Base-by-base conservation (phyloP, 2,113 vertebrate species). In the Siniperca chuatsi region DNA sequence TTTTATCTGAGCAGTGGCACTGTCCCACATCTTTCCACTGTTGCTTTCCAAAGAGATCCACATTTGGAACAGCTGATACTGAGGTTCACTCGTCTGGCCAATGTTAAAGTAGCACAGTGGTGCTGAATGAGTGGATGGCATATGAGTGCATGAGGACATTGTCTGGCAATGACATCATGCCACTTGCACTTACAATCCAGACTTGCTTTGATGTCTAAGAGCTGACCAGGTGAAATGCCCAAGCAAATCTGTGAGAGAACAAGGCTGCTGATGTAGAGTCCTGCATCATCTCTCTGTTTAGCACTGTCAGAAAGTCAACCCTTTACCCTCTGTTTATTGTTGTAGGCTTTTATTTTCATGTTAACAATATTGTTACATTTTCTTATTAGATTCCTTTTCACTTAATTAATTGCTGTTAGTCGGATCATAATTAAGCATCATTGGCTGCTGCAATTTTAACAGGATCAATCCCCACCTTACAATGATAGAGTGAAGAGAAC, bases 31-130 rank as follows among this genome's bases (percentile, higher is more conserved):
- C 87, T 92, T 89, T 91, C 87, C 90, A 92, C 84, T 64, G 82
- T 68, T 83, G 90, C 92, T 84, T 84, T 92, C 93, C 84, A 94
- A 90, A 91, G 83, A 82, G 82, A 84, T 89, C 86, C 88, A 81
- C 90, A 93, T 94, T 93, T 92, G 89, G 93, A 94, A 90, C 83
- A 54, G 83, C 89, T 90, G 91, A 93, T 92, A 94, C 66, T 40
- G 82, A 83, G 83, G 89, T 89, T n/a, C 72, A 35, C 81, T 83
- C 9, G 48, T 93, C 90, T 95, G 93, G 90, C 76, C 78, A 91
- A 46, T 89, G 91, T 94, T 91, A 84, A 87, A 87, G 85, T 78
- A 74, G 77, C 55, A 75, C 55, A 16, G 76, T 57, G 83, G 84
- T 78, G 84, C 87, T 90, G 87, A 91, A 87, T 82, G 90, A 79